Evolutionary conservation across 2,113 vertebrate species (phyloP).

Genomic region (Notiomystis cincta): DNA sequence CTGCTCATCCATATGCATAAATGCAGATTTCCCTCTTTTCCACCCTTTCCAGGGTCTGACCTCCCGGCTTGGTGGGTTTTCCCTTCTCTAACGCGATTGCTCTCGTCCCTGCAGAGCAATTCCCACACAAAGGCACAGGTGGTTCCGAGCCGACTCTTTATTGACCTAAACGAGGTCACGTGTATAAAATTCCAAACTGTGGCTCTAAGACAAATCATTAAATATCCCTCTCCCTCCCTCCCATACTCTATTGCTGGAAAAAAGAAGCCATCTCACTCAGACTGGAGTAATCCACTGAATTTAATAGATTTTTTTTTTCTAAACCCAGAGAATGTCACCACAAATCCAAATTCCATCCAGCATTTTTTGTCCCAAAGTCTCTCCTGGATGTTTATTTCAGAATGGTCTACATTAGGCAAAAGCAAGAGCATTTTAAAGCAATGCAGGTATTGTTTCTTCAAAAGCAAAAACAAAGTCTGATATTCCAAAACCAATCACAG

Average conservation of each 20-base stretch:
- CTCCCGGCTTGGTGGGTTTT: background rate
- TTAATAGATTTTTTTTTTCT: background rate
- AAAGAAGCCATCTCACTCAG: background rate
- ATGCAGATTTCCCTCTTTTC: background rate
- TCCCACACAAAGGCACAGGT: background rate
- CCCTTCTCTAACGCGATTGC: too few relatives aligned
- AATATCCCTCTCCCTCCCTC: background rate
- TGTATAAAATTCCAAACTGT: background rate
- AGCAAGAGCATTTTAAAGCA: background rate
- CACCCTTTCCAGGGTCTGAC: background rate
- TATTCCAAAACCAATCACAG: background rate
- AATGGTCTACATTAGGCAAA: background rate
- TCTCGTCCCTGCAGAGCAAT: background rate
- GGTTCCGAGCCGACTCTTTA: background rate
- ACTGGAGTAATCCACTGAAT: constrained; percentile 1
- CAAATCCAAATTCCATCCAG: background rate
- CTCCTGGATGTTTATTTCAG: background rate
- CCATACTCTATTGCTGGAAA: background rate
- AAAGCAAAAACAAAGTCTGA: background rate
- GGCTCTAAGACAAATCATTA: background rate
- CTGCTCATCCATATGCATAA: background rate
- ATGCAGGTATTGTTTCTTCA: background rate
- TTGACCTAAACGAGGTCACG: background rate
- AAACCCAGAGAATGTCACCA: background rate
- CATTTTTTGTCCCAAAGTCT: background rate